Percentiles rank a stretch among this genome's conserved stretches.
Evolutionary conservation across 64 coral and sea anemone species (phyloP).

Genomic region (Montipora cactus): DNA sequence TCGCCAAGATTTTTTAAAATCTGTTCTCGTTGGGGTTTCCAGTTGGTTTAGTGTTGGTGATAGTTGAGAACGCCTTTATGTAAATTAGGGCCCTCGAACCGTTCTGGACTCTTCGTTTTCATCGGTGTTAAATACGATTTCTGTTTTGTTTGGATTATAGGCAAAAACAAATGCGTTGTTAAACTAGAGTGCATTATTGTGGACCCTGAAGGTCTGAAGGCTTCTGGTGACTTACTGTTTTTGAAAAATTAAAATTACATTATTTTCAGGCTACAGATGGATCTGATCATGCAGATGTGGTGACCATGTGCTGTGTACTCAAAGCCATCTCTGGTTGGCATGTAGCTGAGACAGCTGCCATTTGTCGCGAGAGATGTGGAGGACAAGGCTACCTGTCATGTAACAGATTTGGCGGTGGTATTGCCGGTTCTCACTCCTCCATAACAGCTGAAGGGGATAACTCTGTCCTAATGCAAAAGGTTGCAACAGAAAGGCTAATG

Average conservation of each 20-base stretch:
- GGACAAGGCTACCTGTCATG: conserved; percentile 89
- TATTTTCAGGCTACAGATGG: conserved; percentile 67
- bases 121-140: no score
- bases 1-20: no score
- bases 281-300: conserved; percentile 85
- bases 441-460: conserved; percentile 94
- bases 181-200: neutral
- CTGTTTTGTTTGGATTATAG: no score
- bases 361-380: conserved; percentile 89
- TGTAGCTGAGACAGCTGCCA: conserved; percentile 74
- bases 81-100: no score
- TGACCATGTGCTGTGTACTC: conserved; percentile 91
- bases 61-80: no score
- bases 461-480: conserved; percentile 92
- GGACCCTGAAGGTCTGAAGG: neutral
- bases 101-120: no score
- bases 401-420: conserved; percentile 82
- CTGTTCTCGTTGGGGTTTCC: no score
- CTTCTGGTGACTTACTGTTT: neutral
- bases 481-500: conserved; percentile 84
- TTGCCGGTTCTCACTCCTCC: conserved; percentile 88
- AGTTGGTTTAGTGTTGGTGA: no score
- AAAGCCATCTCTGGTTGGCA: conserved; percentile 89
- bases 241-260: neutral
- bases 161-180: no score